Evolutionary conservation across 2,797 vertebrate species (phyloP), one percentile per base, ranked within the genome.

Genomic region (Chloroceryle amazona): DNA sequence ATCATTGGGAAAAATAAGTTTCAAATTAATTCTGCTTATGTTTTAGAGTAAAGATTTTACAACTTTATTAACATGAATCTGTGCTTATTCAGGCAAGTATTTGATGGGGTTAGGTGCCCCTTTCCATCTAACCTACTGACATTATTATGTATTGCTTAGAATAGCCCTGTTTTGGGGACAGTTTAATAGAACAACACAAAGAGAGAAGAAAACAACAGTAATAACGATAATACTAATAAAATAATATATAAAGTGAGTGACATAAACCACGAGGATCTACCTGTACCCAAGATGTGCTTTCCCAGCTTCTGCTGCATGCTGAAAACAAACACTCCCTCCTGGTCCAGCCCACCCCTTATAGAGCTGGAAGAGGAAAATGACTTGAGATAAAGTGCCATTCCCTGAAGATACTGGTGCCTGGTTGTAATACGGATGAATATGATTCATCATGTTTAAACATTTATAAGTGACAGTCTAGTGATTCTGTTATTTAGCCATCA

Each of bases 101-200:
- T 70, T 70, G 23, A 26, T 71, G 42, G 0, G 1, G 44, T n/a
- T 42, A 39, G 11, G 10, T 49, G 10, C 1, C 5, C 3, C 8
- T 86, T 81, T 79, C 44, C 15, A 25, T 57, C 57, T 78, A 63
- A 44, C 3, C 8, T 65, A n/a, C 5, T 44, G 13, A 37, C 23
- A 57, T 47, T 44, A n/a, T 58, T 66, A 39, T 35, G 17, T 31
- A 13, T 28, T 19, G 11, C 14, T 60, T 54, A 73, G 31, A 57
- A 81, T 28, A 73, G 7, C 6, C 5, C 16, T 4, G 6, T 41
- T 51, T 66, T 4, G n/a, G 25, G 18, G 11, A 14, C 47, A 25
- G 25, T 49, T 49, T 49, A 49, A 49, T 14, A 49, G 23, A 26
- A 14, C 13, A 49, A 26, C 47, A 26, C 47, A 49, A 49, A 26